Evolutionary conservation across 2,113 vertebrate genomes (phyloP), one percentile per base, ranked within the genome.

Genomic region (Rhinoderma darwinii): DNA sequence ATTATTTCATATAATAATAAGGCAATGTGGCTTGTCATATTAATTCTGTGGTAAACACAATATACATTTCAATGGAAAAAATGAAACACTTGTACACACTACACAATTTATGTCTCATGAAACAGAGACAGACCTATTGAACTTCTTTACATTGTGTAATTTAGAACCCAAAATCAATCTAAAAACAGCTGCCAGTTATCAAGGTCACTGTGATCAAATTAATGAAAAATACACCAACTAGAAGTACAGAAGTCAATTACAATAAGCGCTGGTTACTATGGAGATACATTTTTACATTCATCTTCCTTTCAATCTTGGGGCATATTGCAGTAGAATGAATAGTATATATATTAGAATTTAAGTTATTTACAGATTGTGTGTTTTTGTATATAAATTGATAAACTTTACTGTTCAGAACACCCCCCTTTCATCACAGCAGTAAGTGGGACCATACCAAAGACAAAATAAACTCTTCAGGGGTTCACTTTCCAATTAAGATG

Each of bases 401-500:
- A 74, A 59, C 70, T 51, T 27, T 17, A 35, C 17, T 83, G 18
- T 51, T 73, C 32, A 11, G 8, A 59, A 39, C 39, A 59, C 44
- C 47, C 47, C 47, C 68, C 14, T 73, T 43, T 35, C n/a, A 82
- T 82, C 68, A 74, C 50, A 74, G 66, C 77, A 66, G 78, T 74
- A 44, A 82, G 63, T 73, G 78, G 66, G 63, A 47, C 78, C 66
- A 75, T 61, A 30, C 35, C 63, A 81, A 72, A 82, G 68, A 74
- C 75, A 79, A 39, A 68, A 80, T 82, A 82, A 87, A 82, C 78
- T 79, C 84, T 74, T 81, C 85, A 82, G 77, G 85, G 78, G 78
- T 87, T 87, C 77, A 74, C 47, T 87, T 87, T 87, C 85, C 78
- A 87, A 87, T 87, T 87, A 87, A 82, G 61, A 35, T 86, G 77